Evolutionary conservation across 1,140 invertebrate species (phyloP).

Genomic region (Kradibia gibbosae): DNA sequence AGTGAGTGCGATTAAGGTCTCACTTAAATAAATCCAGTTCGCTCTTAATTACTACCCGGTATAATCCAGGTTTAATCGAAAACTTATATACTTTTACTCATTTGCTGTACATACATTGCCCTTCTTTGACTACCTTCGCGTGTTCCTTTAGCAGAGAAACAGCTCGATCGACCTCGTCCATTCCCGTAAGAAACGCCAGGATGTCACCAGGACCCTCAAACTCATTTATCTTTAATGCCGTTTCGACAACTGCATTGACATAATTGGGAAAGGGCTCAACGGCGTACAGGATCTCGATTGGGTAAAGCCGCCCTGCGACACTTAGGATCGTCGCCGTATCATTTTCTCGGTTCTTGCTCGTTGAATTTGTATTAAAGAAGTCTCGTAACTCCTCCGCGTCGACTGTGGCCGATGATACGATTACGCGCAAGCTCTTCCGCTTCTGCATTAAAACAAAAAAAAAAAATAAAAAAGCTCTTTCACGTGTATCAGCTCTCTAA

Average conservation of each 20-base stretch:
- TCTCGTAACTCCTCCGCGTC: constrained; percentile 90
- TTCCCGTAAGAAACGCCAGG: constrained; percentile 94
- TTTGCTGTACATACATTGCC: constrained; percentile 70
- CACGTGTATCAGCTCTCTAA: too few relatives aligned
- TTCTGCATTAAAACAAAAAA: constrained; percentile 78
- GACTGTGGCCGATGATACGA: constrained; percentile 96
- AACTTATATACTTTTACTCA: not conserved
- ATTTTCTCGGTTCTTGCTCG: constrained; percentile 68
- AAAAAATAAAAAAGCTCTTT: too few relatives aligned
- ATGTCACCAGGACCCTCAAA: constrained; percentile 89
- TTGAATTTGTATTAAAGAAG: constrained; percentile 88
- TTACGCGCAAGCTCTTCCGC: constrained; percentile 85
- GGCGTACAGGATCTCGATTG: constrained; percentile 90
- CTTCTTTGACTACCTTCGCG: constrained; percentile 71
- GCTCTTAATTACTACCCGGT: too few relatives aligned
- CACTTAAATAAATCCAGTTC: too few relatives aligned
- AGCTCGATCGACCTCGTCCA: constrained; percentile 90
- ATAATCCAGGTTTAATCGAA: too few relatives aligned
- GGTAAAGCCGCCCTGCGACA: constrained; percentile 90
- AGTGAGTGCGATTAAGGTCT: too few relatives aligned
- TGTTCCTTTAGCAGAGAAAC: constrained; percentile 80
- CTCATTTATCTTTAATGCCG: constrained; percentile 91
- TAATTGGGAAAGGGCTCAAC: constrained; percentile 92
- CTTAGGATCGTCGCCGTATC: constrained; percentile 88
- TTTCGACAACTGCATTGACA: constrained; percentile 88